phyloP scores from a whole-genome alignment of 2,888 invertebrate species.

The Eudemis profundana region DNA sequence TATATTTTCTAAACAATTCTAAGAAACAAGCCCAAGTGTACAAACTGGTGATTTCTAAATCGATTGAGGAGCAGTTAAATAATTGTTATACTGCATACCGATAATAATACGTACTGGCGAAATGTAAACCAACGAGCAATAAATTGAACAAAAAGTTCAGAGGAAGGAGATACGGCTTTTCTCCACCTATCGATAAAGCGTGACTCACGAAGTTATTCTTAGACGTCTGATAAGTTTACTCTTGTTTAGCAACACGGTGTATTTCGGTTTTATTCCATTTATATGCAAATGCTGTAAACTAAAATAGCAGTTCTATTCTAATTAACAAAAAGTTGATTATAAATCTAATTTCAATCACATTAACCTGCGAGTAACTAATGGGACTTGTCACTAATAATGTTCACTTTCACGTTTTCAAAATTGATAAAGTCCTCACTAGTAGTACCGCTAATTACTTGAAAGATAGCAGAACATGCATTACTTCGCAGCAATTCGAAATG shows the following conservation, averaged over 20 bases:
- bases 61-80: conserved; percentile 26
- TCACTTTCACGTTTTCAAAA: background rate
- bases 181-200: conserved; percentile 52
- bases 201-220: conserved; percentile 48
- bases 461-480: conserved; percentile 14
- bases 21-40: conserved; percentile 51
- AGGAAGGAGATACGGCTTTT: conserved; percentile 47
- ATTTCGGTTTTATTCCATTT: conserved; percentile 39
- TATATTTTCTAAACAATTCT: conserved; percentile 51
- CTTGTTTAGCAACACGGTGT: conserved; percentile 41
- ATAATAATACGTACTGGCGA: conserved; percentile 25
- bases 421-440: background rate
- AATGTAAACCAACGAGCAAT: conserved; percentile 53
- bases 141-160: conserved; percentile 52
- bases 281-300: conserved; percentile 33
- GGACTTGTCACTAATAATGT: background rate
- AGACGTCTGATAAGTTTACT: conserved; percentile 42
- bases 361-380: background rate
- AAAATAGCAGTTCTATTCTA: conserved; percentile 6
- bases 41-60: conserved; percentile 52
- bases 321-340: background rate
- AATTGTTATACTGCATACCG: conserved; percentile 26
- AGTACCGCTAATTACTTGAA: conserved; percentile 3
- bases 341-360: too few relatives aligned
- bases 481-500: conserved; percentile 5